phyloP scores from a whole-genome alignment of 1,140 invertebrate genomes.

The Oryctes rhinoceros region DNA sequence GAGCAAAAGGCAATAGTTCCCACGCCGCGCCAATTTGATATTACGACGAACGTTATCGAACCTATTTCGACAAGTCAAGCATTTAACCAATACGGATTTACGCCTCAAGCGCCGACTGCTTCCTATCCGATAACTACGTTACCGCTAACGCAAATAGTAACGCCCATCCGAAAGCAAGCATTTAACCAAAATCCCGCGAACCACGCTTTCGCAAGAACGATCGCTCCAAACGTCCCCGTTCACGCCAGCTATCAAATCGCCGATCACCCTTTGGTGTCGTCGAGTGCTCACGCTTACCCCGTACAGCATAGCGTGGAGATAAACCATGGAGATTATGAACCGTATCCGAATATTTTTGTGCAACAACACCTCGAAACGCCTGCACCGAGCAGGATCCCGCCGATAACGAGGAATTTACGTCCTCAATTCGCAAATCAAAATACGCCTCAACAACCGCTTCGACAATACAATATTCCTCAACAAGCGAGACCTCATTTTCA shows the following conservation, averaged over 20 bases:
- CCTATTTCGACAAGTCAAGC: conserved; percentile 15
- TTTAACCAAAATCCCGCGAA: background rate
- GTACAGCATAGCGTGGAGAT: conserved; percentile 30
- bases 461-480: background rate
- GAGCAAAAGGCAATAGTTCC: background rate
- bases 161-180: background rate
- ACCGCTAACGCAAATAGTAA: background rate
- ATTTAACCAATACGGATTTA: conserved; percentile 2
- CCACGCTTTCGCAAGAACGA: background rate
- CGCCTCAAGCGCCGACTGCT: background rate
- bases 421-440: background rate
- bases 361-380: background rate
- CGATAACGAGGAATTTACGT: background rate
- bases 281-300: conserved; percentile 17
- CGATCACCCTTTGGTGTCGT: background rate
- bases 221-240: background rate
- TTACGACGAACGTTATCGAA: background rate
- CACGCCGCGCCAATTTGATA: background rate
- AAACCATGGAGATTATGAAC: background rate
- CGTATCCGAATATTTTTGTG: background rate
- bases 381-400: background rate
- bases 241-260: conserved; percentile 1
- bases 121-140: background rate
- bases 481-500: background rate
- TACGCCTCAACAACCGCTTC: background rate